Conservation (phyloP, 2,113 vertebrate species). For the Probosciger aterrimus region DNA sequence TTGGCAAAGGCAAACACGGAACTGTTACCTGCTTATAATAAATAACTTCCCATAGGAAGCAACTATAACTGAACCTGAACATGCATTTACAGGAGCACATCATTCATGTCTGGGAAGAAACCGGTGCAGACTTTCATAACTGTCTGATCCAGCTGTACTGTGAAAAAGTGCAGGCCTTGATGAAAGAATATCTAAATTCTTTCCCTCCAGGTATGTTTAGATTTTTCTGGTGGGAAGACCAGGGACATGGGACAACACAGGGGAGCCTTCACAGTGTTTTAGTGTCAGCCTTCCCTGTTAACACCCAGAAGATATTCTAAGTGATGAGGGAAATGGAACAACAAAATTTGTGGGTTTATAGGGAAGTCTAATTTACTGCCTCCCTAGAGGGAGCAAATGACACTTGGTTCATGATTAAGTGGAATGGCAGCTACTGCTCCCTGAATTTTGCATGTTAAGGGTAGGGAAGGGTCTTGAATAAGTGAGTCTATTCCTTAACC, state of each 20-base stretch:
- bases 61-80: neutral
- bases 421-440: neutral
- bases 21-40: neutral
- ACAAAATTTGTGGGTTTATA: neutral
- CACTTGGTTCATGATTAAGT: neutral
- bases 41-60: neutral
- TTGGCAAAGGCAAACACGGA: neutral
- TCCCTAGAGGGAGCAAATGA: neutral
- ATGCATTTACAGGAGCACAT: conserved; percentile 83
- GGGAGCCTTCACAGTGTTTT: neutral
- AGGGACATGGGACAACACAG: neutral
- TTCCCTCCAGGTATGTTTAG: conserved; percentile 83
- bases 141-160: conserved; percentile 94
- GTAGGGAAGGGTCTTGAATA: neutral
- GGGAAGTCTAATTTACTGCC: neutral
- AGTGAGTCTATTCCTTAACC: neutral
- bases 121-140: conserved; percentile 88
- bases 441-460: neutral
- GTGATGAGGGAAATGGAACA: neutral
- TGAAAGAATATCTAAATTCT: conserved; percentile 91
- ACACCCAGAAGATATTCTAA: neutral
- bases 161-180: conserved; percentile 91
- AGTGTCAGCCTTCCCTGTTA: neutral
- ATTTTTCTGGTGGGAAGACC: neutral
- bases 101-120: conserved; percentile 90